Base-by-base conservation (phyloP, 2,797 vertebrate species). In the Tarsius wallacei region DNA sequence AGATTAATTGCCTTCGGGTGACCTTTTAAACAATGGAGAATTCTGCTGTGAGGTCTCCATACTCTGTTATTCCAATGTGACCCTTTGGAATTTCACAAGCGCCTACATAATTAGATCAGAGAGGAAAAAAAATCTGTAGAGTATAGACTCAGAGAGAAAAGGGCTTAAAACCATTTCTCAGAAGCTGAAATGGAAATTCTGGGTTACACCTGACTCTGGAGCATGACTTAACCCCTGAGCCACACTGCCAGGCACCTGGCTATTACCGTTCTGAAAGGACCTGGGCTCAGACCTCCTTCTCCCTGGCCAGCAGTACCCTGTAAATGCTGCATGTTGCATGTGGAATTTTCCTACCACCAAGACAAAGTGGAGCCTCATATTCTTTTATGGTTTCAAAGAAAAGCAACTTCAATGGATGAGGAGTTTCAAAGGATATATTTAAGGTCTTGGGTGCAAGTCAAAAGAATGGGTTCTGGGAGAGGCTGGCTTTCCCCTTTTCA, bases 321-420 rank as follows among this genome's bases (percentile, higher is more conserved):
- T 92, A 91, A 94, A 83, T 47, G 28, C 85, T 70, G 5, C 33
- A 91, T 84, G 57, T 91, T 36, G 15, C 84, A n/a, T 66, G 51
- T 95, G 94, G 93, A 96, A 94, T 95, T 95, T 97, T 97, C 87
- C 91, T 96, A 70, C 70, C 73, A 53, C 28, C 55, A 86, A 95
- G 77, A 94, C 51, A 91, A 73, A 82, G 49, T 63, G 24, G 64
- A 64, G 88, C 63, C 63, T 33, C 21, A 2, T 26, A 26, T 95
- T 95, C 85, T 96, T 96, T 97, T 47, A 80, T 82, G 74, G 57
- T 83, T 96, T 96, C 63, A 94, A 90, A 97, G 96, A 85, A 96
- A 96, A 94, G 19, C 77, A 93, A 61, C 90, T 95, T 97, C 73
- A 82, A 51, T 96, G 94, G 64, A 70, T 86, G 55, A 92, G 73